Percentiles rank a stretch among this genome's conserved stretches.
phyloP scores from a whole-genome alignment of 2,797 vertebrate species.

The Leontopithecus rosalia region DNA sequence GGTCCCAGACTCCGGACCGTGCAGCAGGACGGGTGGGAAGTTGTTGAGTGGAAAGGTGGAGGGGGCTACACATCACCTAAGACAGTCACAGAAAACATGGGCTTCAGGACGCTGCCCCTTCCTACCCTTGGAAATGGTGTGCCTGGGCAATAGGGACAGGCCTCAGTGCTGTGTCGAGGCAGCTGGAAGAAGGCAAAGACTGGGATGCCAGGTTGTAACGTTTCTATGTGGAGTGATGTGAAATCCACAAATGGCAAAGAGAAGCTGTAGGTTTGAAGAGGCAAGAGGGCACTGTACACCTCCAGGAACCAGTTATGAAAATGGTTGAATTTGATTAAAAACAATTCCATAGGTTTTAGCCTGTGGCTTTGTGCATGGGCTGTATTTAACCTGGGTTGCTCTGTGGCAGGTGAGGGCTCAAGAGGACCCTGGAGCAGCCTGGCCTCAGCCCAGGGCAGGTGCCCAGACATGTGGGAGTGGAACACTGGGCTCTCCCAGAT shows the following conservation, averaged over 20 bases:
- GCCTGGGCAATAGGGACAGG: slow-evolving; percentile 57
- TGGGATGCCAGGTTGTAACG: slow-evolving; percentile 18
- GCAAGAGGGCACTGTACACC: slow-evolving; percentile 67
- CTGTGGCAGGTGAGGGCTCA: slow-evolving; percentile 56
- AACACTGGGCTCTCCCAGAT: slow-evolving; percentile 42
- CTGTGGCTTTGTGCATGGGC: slow-evolving; percentile 71
- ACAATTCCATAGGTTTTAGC: slow-evolving; percentile 57
- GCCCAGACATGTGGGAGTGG: slow-evolving; percentile 65
- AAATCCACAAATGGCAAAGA: slow-evolving; percentile 44
- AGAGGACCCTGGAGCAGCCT: slow-evolving; percentile 66
- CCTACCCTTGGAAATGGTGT: slow-evolving; percentile 25
- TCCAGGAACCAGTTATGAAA: slow-evolving; percentile 67
- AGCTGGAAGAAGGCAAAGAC: slow-evolving; percentile 48
- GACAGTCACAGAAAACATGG: slow-evolving; percentile 73
- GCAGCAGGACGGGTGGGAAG: slow-evolving; percentile 69
- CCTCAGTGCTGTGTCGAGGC: slow-evolving; percentile 2
- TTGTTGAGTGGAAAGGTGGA: slow-evolving; percentile 48
- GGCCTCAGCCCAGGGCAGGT: slow-evolving; percentile 74
- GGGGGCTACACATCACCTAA: slow-evolving; percentile 61
- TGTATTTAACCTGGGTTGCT: slow-evolving; percentile 70
- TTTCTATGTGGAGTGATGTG: slow-evolving; percentile 33
- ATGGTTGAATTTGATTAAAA: slow-evolving; percentile 66
- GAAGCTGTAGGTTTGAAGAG: slow-evolving; percentile 68
- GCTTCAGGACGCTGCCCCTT: slow-evolving; percentile 51
- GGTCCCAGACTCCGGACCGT: slow-evolving; percentile 70